phyloP scores from a whole-genome alignment of 2,888 invertebrate genomes.

The Yponomeuta malinellus region DNA sequence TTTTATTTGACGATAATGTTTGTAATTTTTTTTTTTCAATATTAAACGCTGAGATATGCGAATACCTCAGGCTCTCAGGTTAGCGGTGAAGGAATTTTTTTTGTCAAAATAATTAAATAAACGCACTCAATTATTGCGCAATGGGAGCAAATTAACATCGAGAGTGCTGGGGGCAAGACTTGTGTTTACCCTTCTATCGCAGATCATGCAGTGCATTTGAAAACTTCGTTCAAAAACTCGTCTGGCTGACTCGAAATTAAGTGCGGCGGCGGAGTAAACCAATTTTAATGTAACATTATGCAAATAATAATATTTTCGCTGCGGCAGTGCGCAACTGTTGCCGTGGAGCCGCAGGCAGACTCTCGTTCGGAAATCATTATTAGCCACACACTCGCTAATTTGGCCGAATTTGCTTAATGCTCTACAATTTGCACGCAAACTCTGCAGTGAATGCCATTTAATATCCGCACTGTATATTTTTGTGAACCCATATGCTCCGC shows the following conservation, averaged over 20 bases:
- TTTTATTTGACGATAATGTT: no score
- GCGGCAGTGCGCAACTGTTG: constrained; percentile 28
- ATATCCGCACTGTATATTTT: constrained; percentile 25
- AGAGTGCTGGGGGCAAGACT: no score
- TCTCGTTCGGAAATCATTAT: constrained; percentile 41
- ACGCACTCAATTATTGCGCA: no score
- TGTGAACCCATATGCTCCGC: constrained; percentile 33
- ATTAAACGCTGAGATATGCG: no score
- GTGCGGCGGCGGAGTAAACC: constrained; percentile 3
- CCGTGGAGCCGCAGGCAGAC: constrained; percentile 31
- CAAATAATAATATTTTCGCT: constrained; percentile 27
- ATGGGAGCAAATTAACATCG: no score
- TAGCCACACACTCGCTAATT: constrained; percentile 50
- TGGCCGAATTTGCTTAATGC: constrained; percentile 56
- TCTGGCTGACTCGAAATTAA: neutral
- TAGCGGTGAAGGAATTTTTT: no score
- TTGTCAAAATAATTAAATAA: no score
- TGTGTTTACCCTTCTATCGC: no score
- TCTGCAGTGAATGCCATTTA: constrained; percentile 26
- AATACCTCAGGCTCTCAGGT: no score
- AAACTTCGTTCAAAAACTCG: no score
- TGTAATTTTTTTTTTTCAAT: no score
- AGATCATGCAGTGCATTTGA: no score
- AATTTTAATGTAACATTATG: constrained; percentile 17
- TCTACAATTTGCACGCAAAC: constrained; percentile 44